These are phyloP conservation scores for Ganaspis brasiliensis DNA, from an alignment of 2,888 invertebrate genomes.

Conservation along the genomic window DNA sequence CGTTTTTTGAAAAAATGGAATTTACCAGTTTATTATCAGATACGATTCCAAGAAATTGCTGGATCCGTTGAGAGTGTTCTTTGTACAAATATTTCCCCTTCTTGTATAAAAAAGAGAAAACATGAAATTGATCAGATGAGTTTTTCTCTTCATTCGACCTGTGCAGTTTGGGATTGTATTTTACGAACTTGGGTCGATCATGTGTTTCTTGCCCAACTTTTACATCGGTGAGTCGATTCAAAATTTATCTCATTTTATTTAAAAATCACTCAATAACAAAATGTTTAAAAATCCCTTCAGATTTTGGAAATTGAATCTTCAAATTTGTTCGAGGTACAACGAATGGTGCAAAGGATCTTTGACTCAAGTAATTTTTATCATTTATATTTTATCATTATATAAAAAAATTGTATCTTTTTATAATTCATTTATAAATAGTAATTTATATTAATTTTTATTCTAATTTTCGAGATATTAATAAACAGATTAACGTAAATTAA, in stretches of 20 bases:
- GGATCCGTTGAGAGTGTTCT: slow-evolving; percentile 81
- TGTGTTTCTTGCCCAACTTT: slow-evolving; percentile 89
- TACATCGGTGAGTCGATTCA: slow-evolving; percentile 81
- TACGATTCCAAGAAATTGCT: slow-evolving; percentile 96
- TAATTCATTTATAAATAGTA: not conserved
- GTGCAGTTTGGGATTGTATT: slow-evolving; percentile 82
- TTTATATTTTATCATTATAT: too few relatives aligned
- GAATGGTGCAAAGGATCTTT: slow-evolving; percentile 84
- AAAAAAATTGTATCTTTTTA: not conserved
- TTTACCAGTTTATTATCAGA: slow-evolving; percentile 97
- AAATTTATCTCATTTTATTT: slow-evolving; percentile 32
- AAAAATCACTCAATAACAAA: too few relatives aligned
- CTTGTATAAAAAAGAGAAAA: slow-evolving; percentile 68
- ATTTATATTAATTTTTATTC: not conserved
- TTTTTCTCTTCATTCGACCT: slow-evolving; percentile 79
- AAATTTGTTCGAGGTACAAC: slow-evolving; percentile 90
- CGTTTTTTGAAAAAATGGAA: slow-evolving; percentile 94
- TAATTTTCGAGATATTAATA: not conserved
- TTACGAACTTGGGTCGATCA: slow-evolving; percentile 89
- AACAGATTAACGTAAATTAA: too few relatives aligned
- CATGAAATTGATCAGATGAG: slow-evolving; percentile 61
- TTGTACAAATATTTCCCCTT: slow-evolving; percentile 70
- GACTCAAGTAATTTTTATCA: slow-evolving; percentile 65
- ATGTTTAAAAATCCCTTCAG: slow-evolving; percentile 77
- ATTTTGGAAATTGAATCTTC: slow-evolving; percentile 94